Conservation (phyloP, 2,888 invertebrate species). For the Volucella zonaria region DNA sequence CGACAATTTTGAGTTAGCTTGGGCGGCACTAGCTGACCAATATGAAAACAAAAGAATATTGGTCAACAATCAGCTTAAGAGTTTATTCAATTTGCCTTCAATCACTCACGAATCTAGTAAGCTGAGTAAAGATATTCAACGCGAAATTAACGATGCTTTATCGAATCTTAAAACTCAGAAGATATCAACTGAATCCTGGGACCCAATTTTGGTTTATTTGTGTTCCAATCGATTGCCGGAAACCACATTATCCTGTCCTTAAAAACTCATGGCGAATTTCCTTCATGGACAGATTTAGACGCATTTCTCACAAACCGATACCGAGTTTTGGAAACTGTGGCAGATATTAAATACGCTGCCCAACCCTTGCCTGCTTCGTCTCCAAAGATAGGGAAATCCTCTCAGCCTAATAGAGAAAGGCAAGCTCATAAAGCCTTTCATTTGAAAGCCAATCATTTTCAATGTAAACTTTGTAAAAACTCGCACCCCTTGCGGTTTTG, state of each 20-base stretch:
- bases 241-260: background rate
- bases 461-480: slow-evolving; percentile 15
- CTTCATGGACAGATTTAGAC: background rate
- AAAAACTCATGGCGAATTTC: background rate
- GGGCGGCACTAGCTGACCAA: too few relatives aligned
- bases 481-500: slow-evolving; percentile 17
- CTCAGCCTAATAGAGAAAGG: background rate
- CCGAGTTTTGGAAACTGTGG: background rate
- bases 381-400: background rate
- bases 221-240: background rate
- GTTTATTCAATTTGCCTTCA: slow-evolving; percentile 2
- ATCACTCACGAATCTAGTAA: background rate
- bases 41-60: too few relatives aligned
- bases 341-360: background rate
- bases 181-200: too few relatives aligned
- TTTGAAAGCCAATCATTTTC: background rate
- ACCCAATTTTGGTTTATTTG: too few relatives aligned
- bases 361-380: background rate
- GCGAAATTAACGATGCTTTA: too few relatives aligned
- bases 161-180: too few relatives aligned
- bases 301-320: background rate
- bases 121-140: background rate
- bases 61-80: background rate
- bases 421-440: slow-evolving; percentile 16
- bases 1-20: too few relatives aligned